Percentiles rank a stretch among this genome's conserved stretches.
phyloP scores from a whole-genome alignment of 2,888 invertebrate species.

The Zhuqinia jingwanae region DNA sequence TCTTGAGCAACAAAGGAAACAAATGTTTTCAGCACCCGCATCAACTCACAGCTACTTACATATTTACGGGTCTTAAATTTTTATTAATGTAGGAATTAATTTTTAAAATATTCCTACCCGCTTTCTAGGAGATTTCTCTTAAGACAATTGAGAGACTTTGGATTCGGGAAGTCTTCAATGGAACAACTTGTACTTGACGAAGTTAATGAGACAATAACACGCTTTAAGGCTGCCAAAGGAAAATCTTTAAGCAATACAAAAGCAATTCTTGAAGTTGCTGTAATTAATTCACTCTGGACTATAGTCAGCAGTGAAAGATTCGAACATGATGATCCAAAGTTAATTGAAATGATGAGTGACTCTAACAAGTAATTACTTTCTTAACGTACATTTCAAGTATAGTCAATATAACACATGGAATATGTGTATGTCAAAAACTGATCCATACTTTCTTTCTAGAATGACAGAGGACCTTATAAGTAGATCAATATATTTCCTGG shows the following conservation, averaged over 20 bases:
- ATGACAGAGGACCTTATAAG: conserved; percentile 28
- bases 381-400: not conserved
- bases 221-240: conserved; percentile 50
- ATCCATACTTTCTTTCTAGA: not conserved
- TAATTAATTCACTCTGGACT: conserved; percentile 68
- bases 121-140: conserved; percentile 38
- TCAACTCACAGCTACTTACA: too few species aligned
- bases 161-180: conserved; percentile 64
- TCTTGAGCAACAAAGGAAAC: too few species aligned
- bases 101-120: too few species aligned
- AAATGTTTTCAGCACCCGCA: too few species aligned
- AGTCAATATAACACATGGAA: too few species aligned
- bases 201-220: conserved; percentile 50
- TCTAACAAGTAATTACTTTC: not conserved
- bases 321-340: conserved; percentile 62
- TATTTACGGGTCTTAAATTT: too few species aligned
- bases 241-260: conserved; percentile 48
- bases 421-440: too few species aligned
- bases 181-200: conserved; percentile 65
- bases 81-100: too few species aligned
- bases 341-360: conserved; percentile 42
- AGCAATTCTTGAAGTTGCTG: conserved; percentile 60
- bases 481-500: conserved; percentile 5
- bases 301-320: conserved; percentile 67
- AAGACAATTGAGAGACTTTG: conserved; percentile 36